Evolutionary conservation across 2,113 vertebrate species (phyloP).

Genomic region (Ailurus styani): DNA sequence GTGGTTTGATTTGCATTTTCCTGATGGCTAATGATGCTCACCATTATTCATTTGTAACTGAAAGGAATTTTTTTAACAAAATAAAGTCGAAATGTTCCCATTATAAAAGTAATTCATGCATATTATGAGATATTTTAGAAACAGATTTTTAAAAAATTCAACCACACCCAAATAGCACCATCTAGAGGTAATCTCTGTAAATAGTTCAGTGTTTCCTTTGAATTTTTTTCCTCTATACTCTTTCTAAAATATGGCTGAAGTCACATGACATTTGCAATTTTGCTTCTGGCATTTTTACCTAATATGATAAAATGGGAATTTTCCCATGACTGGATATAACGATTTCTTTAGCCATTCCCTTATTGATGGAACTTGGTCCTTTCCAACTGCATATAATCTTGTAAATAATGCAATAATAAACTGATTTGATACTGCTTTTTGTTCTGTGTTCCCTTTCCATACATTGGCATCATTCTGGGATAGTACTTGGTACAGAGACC

Average conservation of each 20-base stretch:
- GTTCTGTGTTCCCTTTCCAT: background rate
- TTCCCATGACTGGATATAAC: background rate
- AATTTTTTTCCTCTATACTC: background rate
- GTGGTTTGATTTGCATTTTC: background rate
- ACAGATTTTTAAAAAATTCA: background rate
- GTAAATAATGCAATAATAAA: background rate
- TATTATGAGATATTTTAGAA: background rate
- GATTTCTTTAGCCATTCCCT: background rate
- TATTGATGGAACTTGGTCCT: background rate
- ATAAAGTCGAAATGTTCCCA: background rate
- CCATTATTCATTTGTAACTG: background rate
- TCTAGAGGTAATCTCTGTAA: constrained; percentile 49
- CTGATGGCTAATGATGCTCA: background rate
- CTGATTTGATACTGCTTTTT: background rate
- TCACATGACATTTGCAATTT: background rate
- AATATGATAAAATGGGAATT: background rate
- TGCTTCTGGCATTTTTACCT: background rate
- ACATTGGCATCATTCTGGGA: background rate
- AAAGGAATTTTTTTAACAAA: constrained; percentile 10
- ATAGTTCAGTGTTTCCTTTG: background rate
- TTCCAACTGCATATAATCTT: background rate
- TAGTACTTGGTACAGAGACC: background rate
- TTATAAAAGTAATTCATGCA: constrained; percentile 5
- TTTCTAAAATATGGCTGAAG: constrained; percentile 16
- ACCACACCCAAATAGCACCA: constrained; percentile 54